Conservation (phyloP, 2,113 vertebrate species). For the Motacilla tschutschensis region DNA sequence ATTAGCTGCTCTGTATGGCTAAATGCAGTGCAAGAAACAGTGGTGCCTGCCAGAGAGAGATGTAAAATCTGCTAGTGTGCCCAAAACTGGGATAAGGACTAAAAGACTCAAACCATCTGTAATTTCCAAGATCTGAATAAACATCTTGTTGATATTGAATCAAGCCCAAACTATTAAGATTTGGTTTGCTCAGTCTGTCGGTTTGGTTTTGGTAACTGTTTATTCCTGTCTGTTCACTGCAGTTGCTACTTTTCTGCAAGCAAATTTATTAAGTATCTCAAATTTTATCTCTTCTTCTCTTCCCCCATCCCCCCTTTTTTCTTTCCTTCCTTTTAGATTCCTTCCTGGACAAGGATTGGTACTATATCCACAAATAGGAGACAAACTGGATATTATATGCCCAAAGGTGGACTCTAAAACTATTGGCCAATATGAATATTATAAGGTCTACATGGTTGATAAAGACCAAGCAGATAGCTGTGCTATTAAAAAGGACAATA, state of each 20-base stretch:
- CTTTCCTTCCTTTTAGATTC: constrained; percentile 79
- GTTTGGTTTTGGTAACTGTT: constrained; percentile 29
- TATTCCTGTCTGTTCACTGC: not conserved
- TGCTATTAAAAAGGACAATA: constrained; percentile 94
- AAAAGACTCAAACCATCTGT: not conserved
- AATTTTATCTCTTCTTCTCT: not conserved
- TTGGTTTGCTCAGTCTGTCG: not conserved
- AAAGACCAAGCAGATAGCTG: constrained; percentile 95
- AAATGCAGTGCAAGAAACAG: not conserved
- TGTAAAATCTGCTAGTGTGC: not conserved
- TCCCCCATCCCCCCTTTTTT: not conserved
- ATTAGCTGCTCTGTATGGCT: not conserved
- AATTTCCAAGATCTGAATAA: constrained; percentile 19
- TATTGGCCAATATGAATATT: constrained; percentile 91
- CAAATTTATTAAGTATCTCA: constrained; percentile 13
- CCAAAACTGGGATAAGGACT: not conserved
- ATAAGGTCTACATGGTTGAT: constrained; percentile 98
- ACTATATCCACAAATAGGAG: constrained; percentile 97
- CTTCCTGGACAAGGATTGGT: constrained; percentile 95
- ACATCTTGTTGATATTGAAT: constrained; percentile 2
- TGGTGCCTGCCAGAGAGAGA: not conserved
- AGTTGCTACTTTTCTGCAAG: constrained; percentile 3
- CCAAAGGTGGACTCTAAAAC: constrained; percentile 92
- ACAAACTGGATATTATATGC: constrained; percentile 99
- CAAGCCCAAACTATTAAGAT: not conserved